These are phyloP conservation scores for Podarcis muralis DNA, from an alignment of 2,113 vertebrate genomes.

Conservation along the genomic window DNA sequence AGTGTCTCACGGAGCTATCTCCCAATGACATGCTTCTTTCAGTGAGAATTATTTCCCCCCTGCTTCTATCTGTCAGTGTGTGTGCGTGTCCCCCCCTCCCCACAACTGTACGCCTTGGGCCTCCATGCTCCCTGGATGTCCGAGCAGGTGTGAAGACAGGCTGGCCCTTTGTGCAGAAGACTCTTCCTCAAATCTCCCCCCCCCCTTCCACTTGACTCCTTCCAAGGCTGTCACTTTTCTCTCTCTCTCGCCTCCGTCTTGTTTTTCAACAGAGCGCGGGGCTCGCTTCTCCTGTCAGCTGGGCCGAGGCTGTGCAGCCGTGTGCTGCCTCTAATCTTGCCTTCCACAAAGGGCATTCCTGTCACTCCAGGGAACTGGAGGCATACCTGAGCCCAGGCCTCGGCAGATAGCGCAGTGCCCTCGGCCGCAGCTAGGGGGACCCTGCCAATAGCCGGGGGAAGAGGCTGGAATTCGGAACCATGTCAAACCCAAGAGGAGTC, in stretches of 20 bases:
- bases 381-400: fast-evolving
- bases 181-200: slow-evolving; percentile 12
- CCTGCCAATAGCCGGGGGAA: not conserved
- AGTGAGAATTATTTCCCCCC: slow-evolving; percentile 58
- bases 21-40: slow-evolving; percentile 67
- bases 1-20: slow-evolving; percentile 66
- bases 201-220: slow-evolving; percentile 43
- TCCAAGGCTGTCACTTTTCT: slow-evolving; percentile 67
- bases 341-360: slow-evolving; percentile 72
- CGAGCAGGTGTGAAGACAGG: slow-evolving; percentile 81
- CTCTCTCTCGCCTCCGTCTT: not conserved
- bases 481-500: not conserved
- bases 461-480: not conserved
- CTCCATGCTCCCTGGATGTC: slow-evolving; percentile 36
- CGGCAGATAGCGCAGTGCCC: not conserved
- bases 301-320: slow-evolving; percentile 17
- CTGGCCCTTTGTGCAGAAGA: slow-evolving; percentile 69
- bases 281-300: slow-evolving; percentile 68
- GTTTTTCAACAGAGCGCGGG: slow-evolving; percentile 34
- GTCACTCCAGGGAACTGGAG: slow-evolving; percentile 54
- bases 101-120: slow-evolving; percentile 3
- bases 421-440: not conserved
- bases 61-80: slow-evolving; percentile 57
- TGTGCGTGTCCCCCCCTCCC: not conserved
- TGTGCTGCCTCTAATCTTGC: slow-evolving; percentile 49